These are phyloP conservation scores for Oxyscelio sp. DNA, from an alignment of 2,888 invertebrate species.

Conservation along the genomic window DNA sequence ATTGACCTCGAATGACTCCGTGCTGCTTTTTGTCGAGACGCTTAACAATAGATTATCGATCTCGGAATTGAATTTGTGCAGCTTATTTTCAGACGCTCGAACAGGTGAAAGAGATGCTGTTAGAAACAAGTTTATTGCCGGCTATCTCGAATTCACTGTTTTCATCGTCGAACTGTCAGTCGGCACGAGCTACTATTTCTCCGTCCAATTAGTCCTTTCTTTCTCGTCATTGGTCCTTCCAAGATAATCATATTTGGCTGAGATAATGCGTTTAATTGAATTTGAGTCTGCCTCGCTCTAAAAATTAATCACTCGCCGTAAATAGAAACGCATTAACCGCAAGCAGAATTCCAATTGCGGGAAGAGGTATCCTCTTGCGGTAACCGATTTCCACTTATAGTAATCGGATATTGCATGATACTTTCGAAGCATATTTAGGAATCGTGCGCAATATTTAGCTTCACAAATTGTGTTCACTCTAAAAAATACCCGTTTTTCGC, in stretches of 20 bases:
- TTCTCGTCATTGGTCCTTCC: neutral
- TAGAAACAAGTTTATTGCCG: slow-evolving; percentile 70
- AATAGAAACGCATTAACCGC: too few species aligned
- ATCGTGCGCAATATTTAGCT: too few species aligned
- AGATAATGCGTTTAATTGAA: too few species aligned
- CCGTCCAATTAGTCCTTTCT: slow-evolving; percentile 24
- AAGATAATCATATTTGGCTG: slow-evolving; percentile 8
- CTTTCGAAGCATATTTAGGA: too few species aligned
- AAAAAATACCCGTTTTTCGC: too few species aligned
- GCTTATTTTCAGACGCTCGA: slow-evolving; percentile 77
- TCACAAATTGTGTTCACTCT: too few species aligned
- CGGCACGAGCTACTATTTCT: slow-evolving; percentile 17
- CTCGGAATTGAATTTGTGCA: slow-evolving; percentile 14
- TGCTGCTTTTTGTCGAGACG: slow-evolving; percentile 3
- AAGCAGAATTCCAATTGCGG: too few species aligned
- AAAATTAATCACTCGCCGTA: too few species aligned
- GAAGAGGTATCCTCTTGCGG: too few species aligned
- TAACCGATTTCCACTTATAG: too few species aligned
- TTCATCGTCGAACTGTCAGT: slow-evolving; percentile 12
- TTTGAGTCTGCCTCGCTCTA: too few species aligned
- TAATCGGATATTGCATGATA: too few species aligned
- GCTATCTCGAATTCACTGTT: slow-evolving; percentile 66
- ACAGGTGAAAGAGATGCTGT: slow-evolving; percentile 76
- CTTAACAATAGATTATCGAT: slow-evolving; percentile 34
- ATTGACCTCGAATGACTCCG: slow-evolving; percentile 12